Conservation (phyloP, 23 tunicate species). For the Aplidium turbinatum region DNA sequence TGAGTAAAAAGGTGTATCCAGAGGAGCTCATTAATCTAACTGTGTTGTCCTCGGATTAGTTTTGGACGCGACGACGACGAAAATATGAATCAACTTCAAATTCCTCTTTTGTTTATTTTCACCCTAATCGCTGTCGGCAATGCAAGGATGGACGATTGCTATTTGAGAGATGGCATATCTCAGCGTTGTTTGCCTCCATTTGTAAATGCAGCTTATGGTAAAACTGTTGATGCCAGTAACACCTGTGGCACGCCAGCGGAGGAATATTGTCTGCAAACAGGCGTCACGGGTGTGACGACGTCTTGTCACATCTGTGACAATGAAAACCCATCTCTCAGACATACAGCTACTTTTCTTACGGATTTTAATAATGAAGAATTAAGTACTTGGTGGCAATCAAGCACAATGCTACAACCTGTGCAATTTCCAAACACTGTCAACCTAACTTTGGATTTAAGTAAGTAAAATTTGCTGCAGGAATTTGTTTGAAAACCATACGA, state of each 20-base stretch:
- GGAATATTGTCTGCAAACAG: conserved; percentile 87
- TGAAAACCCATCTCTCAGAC: conserved; percentile 29
- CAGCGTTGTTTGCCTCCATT: conserved; percentile 84
- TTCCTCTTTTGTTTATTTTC: too few species aligned
- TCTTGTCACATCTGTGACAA: conserved; percentile 81
- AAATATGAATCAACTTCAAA: too few species aligned
- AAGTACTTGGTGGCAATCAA: conserved; percentile 92
- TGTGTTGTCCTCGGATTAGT: too few species aligned
- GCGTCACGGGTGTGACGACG: conserved; percentile 76
- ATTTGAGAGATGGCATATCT: conserved; percentile 36
- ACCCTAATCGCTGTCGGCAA: not conserved
- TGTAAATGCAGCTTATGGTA: conserved; percentile 87
- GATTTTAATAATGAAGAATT: conserved; percentile 64
- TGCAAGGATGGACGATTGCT: conserved; percentile 81
- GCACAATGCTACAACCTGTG: conserved; percentile 79
- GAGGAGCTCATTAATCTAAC: too few species aligned
- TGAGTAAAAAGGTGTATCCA: too few species aligned
- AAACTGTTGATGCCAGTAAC: conserved; percentile 71
- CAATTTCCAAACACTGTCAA: conserved; percentile 83
- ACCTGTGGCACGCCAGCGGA: conserved; percentile 88
- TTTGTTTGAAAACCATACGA: too few species aligned
- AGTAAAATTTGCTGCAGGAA: too few species aligned
- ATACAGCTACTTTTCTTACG: conserved; percentile 59
- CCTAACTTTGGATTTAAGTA: conserved; percentile 76
- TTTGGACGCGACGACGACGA: too few species aligned